phyloP scores from a whole-genome alignment of 1,140 invertebrate species.

The Aplysia californica region DNA sequence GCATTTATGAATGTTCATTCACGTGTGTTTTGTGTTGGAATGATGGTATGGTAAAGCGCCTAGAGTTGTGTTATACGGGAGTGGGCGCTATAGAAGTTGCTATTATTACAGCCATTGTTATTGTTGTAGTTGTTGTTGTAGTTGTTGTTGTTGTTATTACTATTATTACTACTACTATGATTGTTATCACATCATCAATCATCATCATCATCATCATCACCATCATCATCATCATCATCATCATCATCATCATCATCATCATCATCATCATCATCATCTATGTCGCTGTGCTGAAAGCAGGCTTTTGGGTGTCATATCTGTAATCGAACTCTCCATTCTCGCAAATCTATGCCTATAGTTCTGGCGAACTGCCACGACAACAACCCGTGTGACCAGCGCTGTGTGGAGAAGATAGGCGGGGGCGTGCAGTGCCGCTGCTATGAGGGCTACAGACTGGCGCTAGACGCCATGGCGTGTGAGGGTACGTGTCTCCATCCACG shows the following conservation, averaged over 20 bases:
- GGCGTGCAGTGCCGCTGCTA: slow-evolving; percentile 75
- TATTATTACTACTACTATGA: not conserved
- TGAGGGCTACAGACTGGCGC: slow-evolving; percentile 68
- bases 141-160: too few species aligned
- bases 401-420: slow-evolving; percentile 73
- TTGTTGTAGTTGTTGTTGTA: too few species aligned
- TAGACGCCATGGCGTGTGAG: slow-evolving; percentile 7
- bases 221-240: not conserved
- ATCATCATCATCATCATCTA: not conserved
- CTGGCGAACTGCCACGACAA: slow-evolving; percentile 57
- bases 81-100: too few species aligned
- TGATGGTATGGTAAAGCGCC: too few species aligned
- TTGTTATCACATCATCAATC: not conserved
- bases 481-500: too few species aligned
- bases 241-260: not conserved
- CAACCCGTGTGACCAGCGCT: slow-evolving; percentile 78
- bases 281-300: not conserved
- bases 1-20: too few species aligned
- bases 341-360: too few species aligned
- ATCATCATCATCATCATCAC: not conserved
- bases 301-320: not conserved
- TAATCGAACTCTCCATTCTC: too few species aligned
- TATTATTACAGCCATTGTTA: too few species aligned
- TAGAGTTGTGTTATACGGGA: too few species aligned
- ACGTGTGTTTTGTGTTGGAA: too few species aligned